Evolutionary conservation across 2,113 vertebrate species (phyloP), one percentile per base, ranked within the genome.

Genomic region (Hemichromis elongatus): DNA sequence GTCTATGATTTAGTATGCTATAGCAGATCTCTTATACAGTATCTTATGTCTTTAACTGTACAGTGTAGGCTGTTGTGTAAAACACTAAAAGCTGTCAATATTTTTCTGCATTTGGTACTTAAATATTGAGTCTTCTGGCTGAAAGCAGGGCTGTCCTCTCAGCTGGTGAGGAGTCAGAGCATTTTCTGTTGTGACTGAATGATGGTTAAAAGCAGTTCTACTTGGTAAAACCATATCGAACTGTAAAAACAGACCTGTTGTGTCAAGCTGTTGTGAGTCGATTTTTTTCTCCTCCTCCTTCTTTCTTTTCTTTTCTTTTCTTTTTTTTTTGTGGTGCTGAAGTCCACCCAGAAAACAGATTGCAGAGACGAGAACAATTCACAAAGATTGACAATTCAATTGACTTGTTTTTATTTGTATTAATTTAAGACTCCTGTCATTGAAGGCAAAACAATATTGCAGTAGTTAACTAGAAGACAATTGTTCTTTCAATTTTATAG

Each of bases 61-160:
- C 92, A 94, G 92, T 95, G 94, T 95, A 89, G 95, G 91, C 94
- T 91, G 92, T 95, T 90, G 93, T 95, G 92, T 94, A 93, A 94
- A 96, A 96, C 96, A 96, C 95, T 96, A 96, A 94, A 93, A 93
- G 92, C 91, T 95, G 93, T 94, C 84, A 85, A 88, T 94, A 90
- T 93, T 91, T 75, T 92, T 90, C 90, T 93, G 89, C 93, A 92
- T 96, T 94, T 93, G 84, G 53, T 91, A 63, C 66, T 68, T 89
- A 33, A 53, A 88, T 88, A 40, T 83, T 84, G 80, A 82, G 84
- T 92, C 85, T 77, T n/a, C 54, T 30, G 88, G 83, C 82, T n/a
- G 53, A 59, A 88, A 85, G 33, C 26, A 45, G 89, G 90, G 88
- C 79, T 40, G 79, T 82, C 42, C 26, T 78, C 68, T 77, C 54